Evolutionary conservation across 2,888 invertebrate genomes (phyloP).

Genomic region (Drosophila merina): DNA sequence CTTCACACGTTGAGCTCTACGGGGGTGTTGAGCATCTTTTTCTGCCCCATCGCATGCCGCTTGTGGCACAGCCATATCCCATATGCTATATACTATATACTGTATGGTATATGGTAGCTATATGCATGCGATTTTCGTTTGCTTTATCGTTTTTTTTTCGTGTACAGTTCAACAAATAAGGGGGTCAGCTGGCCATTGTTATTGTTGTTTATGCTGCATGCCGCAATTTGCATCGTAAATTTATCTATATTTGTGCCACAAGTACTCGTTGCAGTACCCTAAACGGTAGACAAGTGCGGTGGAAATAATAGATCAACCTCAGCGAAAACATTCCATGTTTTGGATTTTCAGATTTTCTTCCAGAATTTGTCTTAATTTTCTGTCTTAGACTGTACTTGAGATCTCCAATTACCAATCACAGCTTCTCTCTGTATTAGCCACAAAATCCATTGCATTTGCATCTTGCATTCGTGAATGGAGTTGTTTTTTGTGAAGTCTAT

Average conservation of each 20-base stretch:
- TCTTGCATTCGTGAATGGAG: slow-evolving; percentile 16
- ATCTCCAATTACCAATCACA: slow-evolving; percentile 41
- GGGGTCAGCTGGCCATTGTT: slow-evolving; percentile 70
- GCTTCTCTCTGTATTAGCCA: slow-evolving; percentile 34
- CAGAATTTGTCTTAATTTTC: background rate
- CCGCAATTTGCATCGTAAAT: slow-evolving; percentile 68
- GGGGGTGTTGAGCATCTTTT: slow-evolving; percentile 35
- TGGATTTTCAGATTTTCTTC: background rate
- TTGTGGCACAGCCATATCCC: slow-evolving; percentile 33
- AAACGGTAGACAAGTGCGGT: slow-evolving; percentile 11
- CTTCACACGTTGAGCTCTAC: slow-evolving; percentile 28
- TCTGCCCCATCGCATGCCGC: slow-evolving; percentile 26
- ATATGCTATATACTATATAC: slow-evolving; percentile 1
- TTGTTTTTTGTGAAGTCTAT: slow-evolving; percentile 23
- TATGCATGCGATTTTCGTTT: slow-evolving; percentile 50
- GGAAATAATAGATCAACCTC: background rate
- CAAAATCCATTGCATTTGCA: slow-evolving; percentile 23
- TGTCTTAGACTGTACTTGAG: background rate
- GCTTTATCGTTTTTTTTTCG: slow-evolving; percentile 32
- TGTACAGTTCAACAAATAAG: slow-evolving; percentile 76
- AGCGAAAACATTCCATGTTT: background rate
- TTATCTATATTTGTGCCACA: slow-evolving; percentile 41
- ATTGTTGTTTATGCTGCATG: slow-evolving; percentile 62
- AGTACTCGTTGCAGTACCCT: slow-evolving; percentile 2
- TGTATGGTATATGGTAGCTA: slow-evolving; percentile 2